These are phyloP conservation scores for Endomychus coccineus DNA, from an alignment of 2,888 invertebrate genomes.

Conservation along the genomic window DNA sequence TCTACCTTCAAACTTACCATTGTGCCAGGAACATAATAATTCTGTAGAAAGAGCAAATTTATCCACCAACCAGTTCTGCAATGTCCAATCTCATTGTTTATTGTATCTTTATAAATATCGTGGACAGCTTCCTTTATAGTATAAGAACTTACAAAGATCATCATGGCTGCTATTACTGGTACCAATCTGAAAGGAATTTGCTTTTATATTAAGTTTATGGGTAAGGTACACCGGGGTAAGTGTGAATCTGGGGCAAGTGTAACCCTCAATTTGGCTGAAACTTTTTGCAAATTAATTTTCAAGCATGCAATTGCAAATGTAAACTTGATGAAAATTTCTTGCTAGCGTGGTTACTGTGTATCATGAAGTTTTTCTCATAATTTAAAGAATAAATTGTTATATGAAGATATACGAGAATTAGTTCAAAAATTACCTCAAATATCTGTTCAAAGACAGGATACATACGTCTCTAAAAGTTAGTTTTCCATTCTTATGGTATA, in stretches of 20 bases:
- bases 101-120: no score
- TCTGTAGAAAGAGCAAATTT: slow-evolving; percentile 9
- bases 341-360: no score
- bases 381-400: not conserved
- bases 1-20: slow-evolving; percentile 7
- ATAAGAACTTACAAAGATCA: no score
- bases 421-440: slow-evolving; percentile 9
- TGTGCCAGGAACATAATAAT: not conserved
- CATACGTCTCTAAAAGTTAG: slow-evolving; percentile 6
- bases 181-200: slow-evolving; percentile 7
- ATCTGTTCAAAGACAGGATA: slow-evolving; percentile 9
- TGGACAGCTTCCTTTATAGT: no score
- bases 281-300: no score
- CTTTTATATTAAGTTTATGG: no score
- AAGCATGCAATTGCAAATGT: no score
- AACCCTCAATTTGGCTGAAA: no score
- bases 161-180: not conserved
- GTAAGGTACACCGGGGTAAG: no score
- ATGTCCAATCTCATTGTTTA: not conserved
- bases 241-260: no score
- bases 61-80: slow-evolving; percentile 7
- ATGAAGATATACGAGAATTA: not conserved
- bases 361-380: no score
- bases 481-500: slow-evolving; percentile 6
- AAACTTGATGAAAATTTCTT: no score